These are phyloP conservation scores for Amblyopsis hoosieri DNA, from an alignment of 2,797 vertebrate genomes.

Conservation along the genomic window DNA sequence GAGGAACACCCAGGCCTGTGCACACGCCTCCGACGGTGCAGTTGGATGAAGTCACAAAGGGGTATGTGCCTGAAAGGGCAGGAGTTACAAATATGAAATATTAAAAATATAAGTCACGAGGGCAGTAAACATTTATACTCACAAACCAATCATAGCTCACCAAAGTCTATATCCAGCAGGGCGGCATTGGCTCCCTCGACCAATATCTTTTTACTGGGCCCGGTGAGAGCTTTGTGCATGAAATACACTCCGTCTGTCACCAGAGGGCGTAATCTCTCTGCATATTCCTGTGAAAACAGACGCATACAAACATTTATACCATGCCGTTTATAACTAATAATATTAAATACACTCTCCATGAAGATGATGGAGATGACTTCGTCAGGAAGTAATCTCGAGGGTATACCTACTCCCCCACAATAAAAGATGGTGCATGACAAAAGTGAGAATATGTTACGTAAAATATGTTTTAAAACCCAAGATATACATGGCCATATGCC, in stretches of 20 bases:
- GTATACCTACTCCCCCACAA: too few relatives aligned
- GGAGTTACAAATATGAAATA: neutral
- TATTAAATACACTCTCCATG: too few relatives aligned
- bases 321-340: too few relatives aligned
- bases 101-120: neutral
- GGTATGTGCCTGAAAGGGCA: constrained; percentile 77
- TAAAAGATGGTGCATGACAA: too few relatives aligned
- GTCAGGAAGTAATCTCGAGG: too few relatives aligned
- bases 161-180: constrained; percentile 85
- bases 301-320: neutral
- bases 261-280: constrained; percentile 77
- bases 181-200: constrained; percentile 85
- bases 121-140: neutral
- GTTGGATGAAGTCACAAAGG: constrained; percentile 85
- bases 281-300: constrained; percentile 60
- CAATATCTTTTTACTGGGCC: constrained; percentile 83
- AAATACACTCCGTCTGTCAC: constrained; percentile 86
- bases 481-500: too few relatives aligned
- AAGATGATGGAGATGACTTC: too few relatives aligned
- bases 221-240: constrained; percentile 82
- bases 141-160: constrained; percentile 54
- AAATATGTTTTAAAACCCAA: too few relatives aligned
- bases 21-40: constrained; percentile 84
- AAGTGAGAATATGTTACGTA: too few relatives aligned
- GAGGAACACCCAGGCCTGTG: constrained; percentile 82